Evolutionary conservation across 1,140 invertebrate species (phyloP).

Genomic region (Neodiprion virginianus): DNA sequence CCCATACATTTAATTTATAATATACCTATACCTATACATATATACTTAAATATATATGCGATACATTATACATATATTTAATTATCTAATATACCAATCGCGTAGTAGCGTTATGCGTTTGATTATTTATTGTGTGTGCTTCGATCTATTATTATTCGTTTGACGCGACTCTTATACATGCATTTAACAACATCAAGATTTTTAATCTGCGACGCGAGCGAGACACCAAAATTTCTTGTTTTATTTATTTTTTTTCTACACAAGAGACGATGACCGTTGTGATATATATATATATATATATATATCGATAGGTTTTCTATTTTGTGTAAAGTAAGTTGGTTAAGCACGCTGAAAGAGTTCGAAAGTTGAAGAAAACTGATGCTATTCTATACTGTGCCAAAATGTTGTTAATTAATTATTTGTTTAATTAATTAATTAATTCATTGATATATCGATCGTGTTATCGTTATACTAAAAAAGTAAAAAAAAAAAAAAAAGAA

Average conservation of each 20-base stretch:
- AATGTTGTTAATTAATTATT: conserved; percentile 38
- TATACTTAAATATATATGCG: conserved; percentile 12
- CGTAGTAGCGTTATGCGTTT: conserved; percentile 15
- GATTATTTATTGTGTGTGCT: conserved; percentile 18
- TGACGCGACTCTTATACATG: conserved; percentile 24
- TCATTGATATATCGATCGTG: neutral
- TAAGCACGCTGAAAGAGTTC: conserved; percentile 18
- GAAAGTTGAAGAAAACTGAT: conserved; percentile 29
- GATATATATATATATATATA: conserved; percentile 23
- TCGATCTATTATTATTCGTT: conserved; percentile 37
- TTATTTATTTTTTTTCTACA: neutral
- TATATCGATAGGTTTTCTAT: neutral
- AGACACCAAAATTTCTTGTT: conserved; percentile 21
- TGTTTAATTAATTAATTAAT: conserved; percentile 25
- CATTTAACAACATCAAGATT: conserved; percentile 11
- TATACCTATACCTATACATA: conserved; percentile 8
- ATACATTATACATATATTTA: conserved; percentile 24
- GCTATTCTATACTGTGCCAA: conserved; percentile 45
- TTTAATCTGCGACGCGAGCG: conserved; percentile 10
- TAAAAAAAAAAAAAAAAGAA: neutral
- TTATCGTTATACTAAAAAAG: neutral
- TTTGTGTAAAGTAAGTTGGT: neutral
- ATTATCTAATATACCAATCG: conserved; percentile 5
- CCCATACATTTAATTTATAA: neutral
- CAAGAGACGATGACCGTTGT: conserved; percentile 1